Evolutionary conservation across 1,140 invertebrate species (phyloP), one percentile per base, ranked within the genome.

Genomic region (Solen grandis): DNA sequence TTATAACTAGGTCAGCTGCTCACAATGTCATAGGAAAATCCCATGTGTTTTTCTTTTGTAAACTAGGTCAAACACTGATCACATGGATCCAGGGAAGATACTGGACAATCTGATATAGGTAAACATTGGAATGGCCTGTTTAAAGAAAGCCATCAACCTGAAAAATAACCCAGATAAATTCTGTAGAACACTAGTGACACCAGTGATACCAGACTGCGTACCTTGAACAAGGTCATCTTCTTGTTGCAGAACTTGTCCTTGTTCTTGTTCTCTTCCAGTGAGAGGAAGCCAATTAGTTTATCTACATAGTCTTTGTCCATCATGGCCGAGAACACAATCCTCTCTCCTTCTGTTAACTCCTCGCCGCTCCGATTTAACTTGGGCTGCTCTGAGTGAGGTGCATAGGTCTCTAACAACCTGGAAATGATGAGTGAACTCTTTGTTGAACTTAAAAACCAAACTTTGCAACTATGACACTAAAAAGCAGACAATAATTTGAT

Each of bases 201-300:
- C n/a, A n/a, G n/a, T n/a, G n/a, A n/a, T n/a, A n/a, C n/a, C n/a
- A n/a, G n/a, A n/a, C n/a, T n/a, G n/a, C 88, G 92, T 88, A 95
- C 95, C 93, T 96, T 96, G 85, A 96, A 97, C 25, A 97, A 85
- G 2, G 93, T 91, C 89, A 95, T 95, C 46, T 94, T 92, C 46
- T 93, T 93, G 3, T 91, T 92, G 86, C 94, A 95, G 85, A 97
- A 97, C 88, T 95, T 95, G 83, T 97, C 96, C 59, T 95, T 95
- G 29, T 95, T 96, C 89, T 97, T 97, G 84, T 96, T 96, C 84
- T 98, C 97, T 87, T 98, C 97, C 2, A 98, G 92, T 1, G 96
- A 95, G 35, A 96, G 93, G 90, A 95, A 97, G 2, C 93, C 92
- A 2, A 98, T 93, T 0, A 98, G 92, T 84, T 95, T 95, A 8